Evolutionary conservation across 2,113 vertebrate genomes (phyloP).

Genomic region (Rhinolophus ferrumequinum): DNA sequence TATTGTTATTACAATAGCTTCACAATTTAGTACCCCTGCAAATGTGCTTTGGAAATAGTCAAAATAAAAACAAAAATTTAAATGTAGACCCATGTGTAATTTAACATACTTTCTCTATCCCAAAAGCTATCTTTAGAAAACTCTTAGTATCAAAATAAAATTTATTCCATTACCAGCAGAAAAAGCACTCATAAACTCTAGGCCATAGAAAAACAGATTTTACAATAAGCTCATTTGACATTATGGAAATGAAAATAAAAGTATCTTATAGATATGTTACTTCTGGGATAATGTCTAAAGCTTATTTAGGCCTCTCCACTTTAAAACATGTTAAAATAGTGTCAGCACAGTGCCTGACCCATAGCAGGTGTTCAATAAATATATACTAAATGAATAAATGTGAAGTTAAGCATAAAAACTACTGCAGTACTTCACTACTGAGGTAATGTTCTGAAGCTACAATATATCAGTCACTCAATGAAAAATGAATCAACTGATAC

Average conservation of each 20-base stretch:
- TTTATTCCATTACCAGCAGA: slow-evolving; percentile 33
- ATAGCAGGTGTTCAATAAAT: not conserved
- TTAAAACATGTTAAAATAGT: slow-evolving; percentile 53
- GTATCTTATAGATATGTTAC: not conserved
- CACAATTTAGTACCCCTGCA: slow-evolving; percentile 42
- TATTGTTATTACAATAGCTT: slow-evolving; percentile 37
- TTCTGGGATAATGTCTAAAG: slow-evolving; percentile 60
- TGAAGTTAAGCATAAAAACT: slow-evolving; percentile 12
- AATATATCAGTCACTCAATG: not conserved
- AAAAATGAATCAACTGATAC: not conserved
- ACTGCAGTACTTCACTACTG: not conserved
- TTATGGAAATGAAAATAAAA: slow-evolving; percentile 42
- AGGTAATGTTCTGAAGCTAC: slow-evolving; percentile 36
- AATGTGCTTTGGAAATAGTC: slow-evolving; percentile 59
- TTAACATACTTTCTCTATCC: slow-evolving; percentile 47
- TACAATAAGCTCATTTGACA: slow-evolving; percentile 32
- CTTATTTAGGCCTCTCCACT: not conserved
- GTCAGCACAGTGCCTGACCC: not conserved
- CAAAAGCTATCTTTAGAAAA: slow-evolving; percentile 57
- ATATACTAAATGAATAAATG: slow-evolving; percentile 32
- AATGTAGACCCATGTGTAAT: slow-evolving; percentile 19
- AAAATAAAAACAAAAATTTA: slow-evolving; percentile 40
- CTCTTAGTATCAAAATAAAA: slow-evolving; percentile 49
- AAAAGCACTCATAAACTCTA: not conserved
- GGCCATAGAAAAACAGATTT: slow-evolving; percentile 14